Evolutionary conservation across 2,113 vertebrate genomes (phyloP), one percentile per base, ranked within the genome.

Genomic region (Catharus bicknelli): DNA sequence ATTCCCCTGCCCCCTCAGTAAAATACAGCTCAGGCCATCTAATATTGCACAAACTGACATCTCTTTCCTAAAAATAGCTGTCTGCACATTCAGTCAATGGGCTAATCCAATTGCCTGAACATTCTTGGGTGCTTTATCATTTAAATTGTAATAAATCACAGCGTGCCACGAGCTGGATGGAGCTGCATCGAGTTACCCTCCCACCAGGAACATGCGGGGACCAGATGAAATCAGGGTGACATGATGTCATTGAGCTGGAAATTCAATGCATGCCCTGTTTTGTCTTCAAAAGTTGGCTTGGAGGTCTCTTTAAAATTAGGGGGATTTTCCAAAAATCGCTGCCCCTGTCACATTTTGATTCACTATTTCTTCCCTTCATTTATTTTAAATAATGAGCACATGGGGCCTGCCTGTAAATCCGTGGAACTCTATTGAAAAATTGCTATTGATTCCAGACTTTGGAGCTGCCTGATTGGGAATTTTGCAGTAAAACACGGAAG

Each of bases 81-180:
- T 97, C 93, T 96, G 97, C 94, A 87, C 96, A 93, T 53, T 95
- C 96, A 96, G 96, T 96, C 97, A 97, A 93, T 95, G 96, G 95
- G 93, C 86, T 96, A 97, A 97, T 97, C 96, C 97, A 96, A 97
- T 97, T 97, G 97, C 97, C 96, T 93, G 92, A 91, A 89, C 97
- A 95, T 97, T 97, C 96, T 85, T 95, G 96, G 95, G 94, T 93
- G 96, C 96, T 97, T 97, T 97, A 96, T 97, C 96, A 96, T 97
- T 97, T 86, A 97, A 96, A 96, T 96, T 92, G 97, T 96, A 96
- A 98, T 98, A 97, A 98, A 97, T 97, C 96, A 74, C 95, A 78
- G 95, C 53, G 30, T 86, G 97, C 93, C 94, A 92, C 88, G 90
- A 77, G 96, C 95, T 93, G 91, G 58, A 95, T 63, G 89, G 53